Evolutionary conservation across 2,113 vertebrate species (phyloP), one percentile per base, ranked within the genome.

Genomic region (Amblyopsis rosae): DNA sequence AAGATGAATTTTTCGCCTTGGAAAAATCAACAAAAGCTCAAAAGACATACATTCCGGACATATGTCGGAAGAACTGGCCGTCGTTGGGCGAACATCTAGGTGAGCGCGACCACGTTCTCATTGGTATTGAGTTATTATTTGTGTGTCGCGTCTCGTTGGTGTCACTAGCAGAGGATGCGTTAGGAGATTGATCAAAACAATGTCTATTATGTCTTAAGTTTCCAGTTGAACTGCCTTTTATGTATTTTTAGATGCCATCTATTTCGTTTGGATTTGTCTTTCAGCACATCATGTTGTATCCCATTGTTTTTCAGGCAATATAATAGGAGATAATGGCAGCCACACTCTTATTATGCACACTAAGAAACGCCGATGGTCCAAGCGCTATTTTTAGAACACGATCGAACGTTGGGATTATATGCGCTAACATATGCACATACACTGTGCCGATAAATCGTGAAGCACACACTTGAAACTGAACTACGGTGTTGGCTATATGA

Each of bases 361-460:
- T 62, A 45, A n/a, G 58, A 53, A 46, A 50, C 57, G 58, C 81
- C 81, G 87, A 86, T 90, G 89, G 83, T 89, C 87, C 84, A 73
- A 33, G 76, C 46, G 83, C 86, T 91, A 89, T 88, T 90, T 89
- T 73, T 91, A 89, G 90, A 55, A 15, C 82, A 12, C 47, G n/a
- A 57, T 63, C 69, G 62, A 75, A 72, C 77, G 72, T 51, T 13
- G 8, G 76, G 65, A 55, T 79, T 56, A 68, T 65, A 72, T 1
- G 60, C 19, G 58, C 64, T 81, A 16, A 0, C 54, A 54, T n/a
- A 2, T 55, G 6, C n/a, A 16, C 13, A 3, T 51, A 15, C 15
- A n/a, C 9, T 1, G 51, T 16, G 51, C 51, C 51, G 15, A 54
- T n/a, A n/a, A 6, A 7, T 19, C n/a, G 54, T 17, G 35, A 41